A percentile compares a stretch with the other conserved stretches of the same genome.
Evolutionary conservation across 64 coral and sea anemone species (phyloP).

Genomic region (Stichodactyla helianthus): DNA sequence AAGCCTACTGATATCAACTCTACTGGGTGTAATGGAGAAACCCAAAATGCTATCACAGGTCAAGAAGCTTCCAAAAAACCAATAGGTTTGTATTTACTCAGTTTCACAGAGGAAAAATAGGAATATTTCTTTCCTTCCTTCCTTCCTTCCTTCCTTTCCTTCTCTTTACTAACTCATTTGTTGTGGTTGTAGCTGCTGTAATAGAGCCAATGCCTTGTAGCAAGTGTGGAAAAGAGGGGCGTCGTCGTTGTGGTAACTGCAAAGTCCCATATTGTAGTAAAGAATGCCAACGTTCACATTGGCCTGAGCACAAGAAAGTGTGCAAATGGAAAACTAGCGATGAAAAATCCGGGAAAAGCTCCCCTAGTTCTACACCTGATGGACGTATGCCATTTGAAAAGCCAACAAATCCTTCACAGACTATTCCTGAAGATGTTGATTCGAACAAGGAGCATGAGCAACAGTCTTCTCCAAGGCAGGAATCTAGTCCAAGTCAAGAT

Average conservation of each 20-base stretch:
- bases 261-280: conserved; percentile 89
- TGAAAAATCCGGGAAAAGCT: background rate
- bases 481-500: background rate
- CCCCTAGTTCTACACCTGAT: no score
- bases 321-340: conserved; percentile 26
- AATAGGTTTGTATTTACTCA: background rate
- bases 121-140: no score
- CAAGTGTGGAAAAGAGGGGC: conserved; percentile 51
- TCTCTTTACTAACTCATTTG: no score
- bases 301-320: conserved; percentile 60
- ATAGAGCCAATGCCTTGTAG: conserved; percentile 42
- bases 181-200: background rate
- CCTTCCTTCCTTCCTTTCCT: no score
- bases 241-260: conserved; percentile 70
- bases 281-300: conserved; percentile 77
- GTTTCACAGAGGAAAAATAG: no score
- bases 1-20: background rate
- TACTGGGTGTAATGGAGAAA: background rate
- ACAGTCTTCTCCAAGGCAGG: background rate
- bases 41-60: no score
- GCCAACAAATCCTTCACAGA: background rate
- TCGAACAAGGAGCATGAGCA: background rate
- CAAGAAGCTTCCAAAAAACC: background rate
- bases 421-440: background rate
- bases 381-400: background rate